These are phyloP conservation scores for Globodera ellingtonae DNA, from an alignment of 1,140 invertebrate species.

Conservation along the genomic window DNA sequence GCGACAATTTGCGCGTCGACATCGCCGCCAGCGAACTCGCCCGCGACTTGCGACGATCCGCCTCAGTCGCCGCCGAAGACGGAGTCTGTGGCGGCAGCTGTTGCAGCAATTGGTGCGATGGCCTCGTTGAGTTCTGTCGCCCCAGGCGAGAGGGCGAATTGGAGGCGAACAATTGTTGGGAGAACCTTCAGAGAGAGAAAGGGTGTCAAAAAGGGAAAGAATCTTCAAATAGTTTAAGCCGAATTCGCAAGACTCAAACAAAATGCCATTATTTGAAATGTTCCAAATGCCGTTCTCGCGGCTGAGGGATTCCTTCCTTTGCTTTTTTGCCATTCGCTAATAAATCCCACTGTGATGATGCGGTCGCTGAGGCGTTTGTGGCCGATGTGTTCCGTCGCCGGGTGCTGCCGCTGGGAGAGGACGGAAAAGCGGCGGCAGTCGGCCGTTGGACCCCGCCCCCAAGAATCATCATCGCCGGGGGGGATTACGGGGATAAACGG, in stretches of 20 bases:
- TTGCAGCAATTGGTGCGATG: slow-evolving; percentile 23
- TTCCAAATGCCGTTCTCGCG: not conserved
- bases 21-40: slow-evolving; percentile 40
- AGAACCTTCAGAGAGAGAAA: not conserved
- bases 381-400: not conserved
- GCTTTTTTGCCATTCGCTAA: not conserved
- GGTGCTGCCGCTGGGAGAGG: slow-evolving; percentile 7
- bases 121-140: slow-evolving; percentile 19
- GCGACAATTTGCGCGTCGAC: slow-evolving; percentile 47
- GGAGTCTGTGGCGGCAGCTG: not conserved
- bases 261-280: not conserved
- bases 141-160: slow-evolving; percentile 11
- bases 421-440: not conserved
- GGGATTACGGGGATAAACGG: not conserved
- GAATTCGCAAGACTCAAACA: not conserved
- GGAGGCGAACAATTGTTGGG: slow-evolving; percentile 5
- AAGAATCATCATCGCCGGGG: not conserved
- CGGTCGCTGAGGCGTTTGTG: slow-evolving; percentile 1
- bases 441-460: slow-evolving; percentile 11
- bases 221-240: no score
- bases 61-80: not conserved
- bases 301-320: not conserved
- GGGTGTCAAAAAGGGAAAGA: not conserved
- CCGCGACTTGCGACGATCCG: slow-evolving; percentile 31
- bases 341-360: not conserved